These are phyloP conservation scores for Eupeodes luniger DNA, from an alignment of 2,888 invertebrate species.

Conservation along the genomic window DNA sequence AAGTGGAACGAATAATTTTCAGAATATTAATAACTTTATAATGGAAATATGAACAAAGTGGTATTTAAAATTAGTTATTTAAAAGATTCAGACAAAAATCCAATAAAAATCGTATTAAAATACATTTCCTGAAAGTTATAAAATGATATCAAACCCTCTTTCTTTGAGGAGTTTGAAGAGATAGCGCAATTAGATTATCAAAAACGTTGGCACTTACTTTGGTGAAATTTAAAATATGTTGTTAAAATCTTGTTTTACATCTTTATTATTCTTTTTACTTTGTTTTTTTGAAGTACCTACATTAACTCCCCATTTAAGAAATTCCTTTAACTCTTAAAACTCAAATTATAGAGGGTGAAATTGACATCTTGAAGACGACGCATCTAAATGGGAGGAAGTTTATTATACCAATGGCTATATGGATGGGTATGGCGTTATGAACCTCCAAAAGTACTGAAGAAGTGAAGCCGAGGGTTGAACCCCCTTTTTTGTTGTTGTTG, in stretches of 20 bases:
- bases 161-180: neutral
- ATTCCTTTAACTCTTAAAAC: slow-evolving; percentile 4
- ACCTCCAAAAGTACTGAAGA: neutral
- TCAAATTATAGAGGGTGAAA: slow-evolving; percentile 6
- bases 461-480: slow-evolving; percentile 21
- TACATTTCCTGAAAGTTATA: neutral
- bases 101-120: slow-evolving; percentile 2
- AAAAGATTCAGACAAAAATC: neutral
- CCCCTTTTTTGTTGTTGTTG: neutral
- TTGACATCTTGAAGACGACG: slow-evolving; percentile 28
- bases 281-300: neutral
- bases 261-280: neutral
- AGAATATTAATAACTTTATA: too few species aligned
- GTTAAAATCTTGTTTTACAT: neutral
- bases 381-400: neutral
- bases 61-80: too few species aligned
- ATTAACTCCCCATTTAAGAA: slow-evolving; percentile 12
- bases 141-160: neutral
- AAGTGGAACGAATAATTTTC: too few species aligned
- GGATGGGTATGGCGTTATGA: neutral
- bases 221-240: neutral
- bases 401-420: neutral
- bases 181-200: slow-evolving; percentile 6
- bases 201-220: slow-evolving; percentile 21
- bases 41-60: too few species aligned